phyloP scores from a whole-genome alignment of 2,113 vertebrate genomes.

The Typhlomys cinereus region DNA sequence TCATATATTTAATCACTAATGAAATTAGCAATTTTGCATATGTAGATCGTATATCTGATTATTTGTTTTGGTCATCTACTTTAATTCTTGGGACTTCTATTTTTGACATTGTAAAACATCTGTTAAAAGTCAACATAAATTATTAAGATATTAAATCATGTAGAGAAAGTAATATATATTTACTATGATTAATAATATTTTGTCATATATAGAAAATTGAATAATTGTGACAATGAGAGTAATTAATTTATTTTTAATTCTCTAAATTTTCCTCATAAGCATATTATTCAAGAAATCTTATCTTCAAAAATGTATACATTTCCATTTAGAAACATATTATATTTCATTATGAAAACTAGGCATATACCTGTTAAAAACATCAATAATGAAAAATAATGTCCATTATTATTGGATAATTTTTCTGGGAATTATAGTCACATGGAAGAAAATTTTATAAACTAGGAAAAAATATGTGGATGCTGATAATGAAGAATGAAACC shows the following conservation, averaged over 20 bases:
- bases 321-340: not conserved
- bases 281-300: not conserved
- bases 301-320: not conserved
- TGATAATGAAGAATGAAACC: not conserved
- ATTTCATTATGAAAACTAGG: not conserved
- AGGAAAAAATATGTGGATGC: not conserved
- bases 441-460: not conserved
- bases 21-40: not conserved
- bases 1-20: not conserved
- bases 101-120: conserved; percentile 8
- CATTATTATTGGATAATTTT: not conserved
- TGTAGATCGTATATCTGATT: not conserved
- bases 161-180: not conserved
- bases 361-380: not conserved
- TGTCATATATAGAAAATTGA: not conserved
- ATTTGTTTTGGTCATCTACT: not conserved
- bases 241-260: not conserved
- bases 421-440: not conserved
- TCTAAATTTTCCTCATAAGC: not conserved
- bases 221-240: not conserved
- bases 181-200: not conserved
- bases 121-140: not conserved
- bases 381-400: not conserved
- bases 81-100: not conserved
- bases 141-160: not conserved